Evolutionary conservation across 2,113 vertebrate genomes (phyloP), one percentile per base, ranked within the genome.

Genomic region (Hoplias malabaricus): DNA sequence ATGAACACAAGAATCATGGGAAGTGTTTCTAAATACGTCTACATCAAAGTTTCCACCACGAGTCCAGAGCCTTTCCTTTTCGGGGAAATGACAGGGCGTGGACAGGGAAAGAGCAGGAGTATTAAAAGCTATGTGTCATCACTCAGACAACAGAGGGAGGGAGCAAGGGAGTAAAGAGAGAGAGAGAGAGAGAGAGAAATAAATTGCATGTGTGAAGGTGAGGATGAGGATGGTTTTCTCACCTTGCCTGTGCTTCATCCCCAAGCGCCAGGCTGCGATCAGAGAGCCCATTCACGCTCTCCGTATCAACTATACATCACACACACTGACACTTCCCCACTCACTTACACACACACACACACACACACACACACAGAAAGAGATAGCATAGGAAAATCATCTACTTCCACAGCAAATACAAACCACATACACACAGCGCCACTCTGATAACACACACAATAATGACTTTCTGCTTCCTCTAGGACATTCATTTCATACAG

Each of bases 161-260:
- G 40, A 27, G 8, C 0, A 19, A 67, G 43, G 6, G 46, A 38
- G 33, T 0, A 21, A 29, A 2, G 29, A 23, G 38, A 25, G 56
- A 61, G 54, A n/a, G 42, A 9, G 21, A 16, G 61, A 33, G 61
- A 54, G 62, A 36, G 67, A 34, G 53, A 38, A 63, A 48, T 21
- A 69, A 69, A 77, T 56, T 69, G 53, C 53, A 36, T 53, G 54
- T 59, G 56, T 57, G 56, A 77, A 50, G 63, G 66, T 53, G 56
- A 77, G 14, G 27, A 74, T 63, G 42, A 65, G 72, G 72, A 74
- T 36, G 40, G 53, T 74, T 77, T 53, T 59, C n/a, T 77, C 65
- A 69, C 75, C 65, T 77, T 57, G 42, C 63, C 31, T 38, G 34
- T 40, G 29, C 48, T 54, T 69, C 34, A 36, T 77, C 65, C 53